These are phyloP conservation scores for Speoplatyrhinus poulsoni DNA, from an alignment of 2,113 vertebrate genomes.

Conservation along the genomic window DNA sequence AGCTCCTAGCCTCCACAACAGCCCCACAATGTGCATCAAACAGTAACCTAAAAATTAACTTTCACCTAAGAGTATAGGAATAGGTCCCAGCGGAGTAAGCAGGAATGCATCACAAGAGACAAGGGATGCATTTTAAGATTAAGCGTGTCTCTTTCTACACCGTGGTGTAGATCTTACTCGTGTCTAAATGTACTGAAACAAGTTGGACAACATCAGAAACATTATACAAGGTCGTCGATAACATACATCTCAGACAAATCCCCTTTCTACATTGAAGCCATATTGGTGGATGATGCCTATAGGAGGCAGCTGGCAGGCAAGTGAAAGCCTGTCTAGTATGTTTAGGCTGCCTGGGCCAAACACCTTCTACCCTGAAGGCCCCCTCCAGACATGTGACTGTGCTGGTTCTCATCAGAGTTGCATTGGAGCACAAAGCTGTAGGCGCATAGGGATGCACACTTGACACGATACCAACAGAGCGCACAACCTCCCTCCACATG, in stretches of 20 bases:
- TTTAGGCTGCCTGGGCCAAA: constrained; percentile 1
- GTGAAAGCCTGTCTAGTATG: constrained; percentile 20
- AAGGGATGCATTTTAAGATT: constrained; percentile 22
- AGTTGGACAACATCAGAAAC: no score
- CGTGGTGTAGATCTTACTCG: no score
- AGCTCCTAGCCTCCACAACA: constrained; percentile 59
- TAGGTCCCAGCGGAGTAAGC: not conserved
- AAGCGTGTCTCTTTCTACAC: not conserved
- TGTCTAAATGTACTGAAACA: no score
- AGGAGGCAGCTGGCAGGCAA: constrained; percentile 24
- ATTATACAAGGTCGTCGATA: no score
- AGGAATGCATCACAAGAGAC: constrained; percentile 9
- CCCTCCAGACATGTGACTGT: constrained; percentile 49
- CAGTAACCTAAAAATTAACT: constrained; percentile 18
- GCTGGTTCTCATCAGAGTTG: constrained; percentile 43
- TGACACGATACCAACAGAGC: not conserved
- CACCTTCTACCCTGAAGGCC: constrained; percentile 5
- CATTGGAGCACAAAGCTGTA: constrained; percentile 11
- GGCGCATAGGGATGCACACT: not conserved
- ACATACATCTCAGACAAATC: not conserved
- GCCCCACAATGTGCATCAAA: constrained; percentile 10
- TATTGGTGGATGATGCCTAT: not conserved
- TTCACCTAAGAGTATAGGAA: constrained; percentile 26
- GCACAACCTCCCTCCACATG: constrained; percentile 2
- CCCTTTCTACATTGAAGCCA: not conserved